phyloP scores from a whole-genome alignment of 2,797 vertebrate genomes.

The Staurois parvus region DNA sequence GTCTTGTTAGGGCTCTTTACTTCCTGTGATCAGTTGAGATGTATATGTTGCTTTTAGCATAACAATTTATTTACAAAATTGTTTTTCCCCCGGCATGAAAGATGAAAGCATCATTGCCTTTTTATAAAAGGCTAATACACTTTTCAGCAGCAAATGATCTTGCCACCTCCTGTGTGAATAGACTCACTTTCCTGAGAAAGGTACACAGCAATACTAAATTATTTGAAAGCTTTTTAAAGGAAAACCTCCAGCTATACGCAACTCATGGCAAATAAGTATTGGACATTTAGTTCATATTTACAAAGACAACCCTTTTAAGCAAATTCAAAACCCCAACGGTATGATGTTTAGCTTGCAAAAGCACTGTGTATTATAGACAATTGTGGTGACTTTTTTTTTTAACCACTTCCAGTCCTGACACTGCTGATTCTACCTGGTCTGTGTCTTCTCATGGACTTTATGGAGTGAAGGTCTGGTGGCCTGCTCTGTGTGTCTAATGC shows the following conservation, averaged over 20 bases:
- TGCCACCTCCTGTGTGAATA: slow-evolving; percentile 23
- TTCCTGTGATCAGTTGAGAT: slow-evolving; percentile 36
- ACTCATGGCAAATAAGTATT: not conserved
- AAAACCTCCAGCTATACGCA: not conserved
- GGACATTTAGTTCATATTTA: not conserved
- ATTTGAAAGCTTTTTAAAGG: not conserved
- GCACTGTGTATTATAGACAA: too few relatives aligned
- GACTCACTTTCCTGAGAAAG: slow-evolving; percentile 10
- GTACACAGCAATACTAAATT: not conserved
- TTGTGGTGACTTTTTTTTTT: too few relatives aligned
- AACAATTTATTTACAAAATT: slow-evolving; percentile 46
- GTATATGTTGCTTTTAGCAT: slow-evolving; percentile 29
- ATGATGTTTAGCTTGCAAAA: too few relatives aligned
- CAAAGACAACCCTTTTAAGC: too few relatives aligned
- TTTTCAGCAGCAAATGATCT: slow-evolving; percentile 29
- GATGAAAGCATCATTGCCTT: slow-evolving; percentile 53
- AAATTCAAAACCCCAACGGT: not conserved
- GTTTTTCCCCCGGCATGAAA: slow-evolving; percentile 27
- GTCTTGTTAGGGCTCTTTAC: not conserved
- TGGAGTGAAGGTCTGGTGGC: too few relatives aligned
- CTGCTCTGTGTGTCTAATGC: too few relatives aligned
- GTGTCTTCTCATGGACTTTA: too few relatives aligned
- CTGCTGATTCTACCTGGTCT: too few relatives aligned
- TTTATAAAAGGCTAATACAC: slow-evolving; percentile 42
- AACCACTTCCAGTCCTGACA: too few relatives aligned